These are phyloP conservation scores for Zaprionus capensis DNA, from an alignment of 1,140 invertebrate genomes.

Conservation along the genomic window DNA sequence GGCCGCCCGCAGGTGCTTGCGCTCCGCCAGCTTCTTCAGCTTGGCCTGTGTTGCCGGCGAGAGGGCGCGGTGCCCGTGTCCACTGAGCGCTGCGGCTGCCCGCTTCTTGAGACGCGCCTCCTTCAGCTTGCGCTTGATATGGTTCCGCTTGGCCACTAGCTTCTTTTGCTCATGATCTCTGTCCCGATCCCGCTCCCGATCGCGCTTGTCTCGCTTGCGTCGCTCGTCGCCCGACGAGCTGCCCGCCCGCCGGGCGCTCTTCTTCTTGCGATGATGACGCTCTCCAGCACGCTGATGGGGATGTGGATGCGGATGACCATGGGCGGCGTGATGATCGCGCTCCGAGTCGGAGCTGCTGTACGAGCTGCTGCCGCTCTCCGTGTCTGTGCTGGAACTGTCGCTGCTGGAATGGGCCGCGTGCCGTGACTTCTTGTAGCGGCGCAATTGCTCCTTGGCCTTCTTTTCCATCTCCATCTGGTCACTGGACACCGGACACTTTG, in stretches of 20 bases:
- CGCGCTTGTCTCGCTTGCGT: constrained; percentile 62
- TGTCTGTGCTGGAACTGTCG: constrained; percentile 78
- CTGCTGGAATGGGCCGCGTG: constrained; percentile 75
- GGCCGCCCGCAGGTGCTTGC: constrained; percentile 71
- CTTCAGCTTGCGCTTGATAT: constrained; percentile 79
- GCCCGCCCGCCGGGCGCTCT: constrained; percentile 60
- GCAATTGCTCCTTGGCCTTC: constrained; percentile 75
- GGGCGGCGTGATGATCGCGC: constrained; percentile 35
- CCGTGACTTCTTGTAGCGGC: constrained; percentile 77
- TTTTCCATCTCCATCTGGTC: constrained; percentile 70
- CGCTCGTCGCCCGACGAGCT: constrained; percentile 76
- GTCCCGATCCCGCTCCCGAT: constrained; percentile 72
- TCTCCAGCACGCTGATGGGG: constrained; percentile 49
- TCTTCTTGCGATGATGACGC: constrained; percentile 78
- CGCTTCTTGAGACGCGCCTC: constrained; percentile 79
- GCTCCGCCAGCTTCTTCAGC: constrained; percentile 74
- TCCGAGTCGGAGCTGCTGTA: constrained; percentile 79
- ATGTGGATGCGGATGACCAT: constrained; percentile 41
- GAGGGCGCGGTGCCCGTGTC: constrained; percentile 67
- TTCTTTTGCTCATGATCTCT: constrained; percentile 77
- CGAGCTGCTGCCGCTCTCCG: constrained; percentile 73
- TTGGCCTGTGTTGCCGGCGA: constrained; percentile 76
- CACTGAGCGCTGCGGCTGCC: constrained; percentile 70
- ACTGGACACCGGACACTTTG: neutral
- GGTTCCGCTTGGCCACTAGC: constrained; percentile 78